Evolutionary conservation across 2,113 vertebrate species (phyloP), one percentile per base, ranked within the genome.

Genomic region (Chionodraco myersi): DNA sequence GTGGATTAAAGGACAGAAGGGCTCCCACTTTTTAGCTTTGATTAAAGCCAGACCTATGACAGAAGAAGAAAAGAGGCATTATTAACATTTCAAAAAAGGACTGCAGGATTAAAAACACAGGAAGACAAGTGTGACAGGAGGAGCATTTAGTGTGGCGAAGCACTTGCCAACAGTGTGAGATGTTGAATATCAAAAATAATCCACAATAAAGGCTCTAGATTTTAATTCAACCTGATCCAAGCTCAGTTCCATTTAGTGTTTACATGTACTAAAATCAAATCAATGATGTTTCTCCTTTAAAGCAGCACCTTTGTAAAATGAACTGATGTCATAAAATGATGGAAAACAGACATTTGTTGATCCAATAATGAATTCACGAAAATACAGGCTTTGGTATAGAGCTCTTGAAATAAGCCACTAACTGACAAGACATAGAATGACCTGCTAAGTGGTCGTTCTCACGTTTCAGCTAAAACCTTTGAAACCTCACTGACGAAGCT

Each of bases 31-130:
- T 21, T 21, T 52, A 86, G 75, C 78, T 82, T 75, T 45, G 61
- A 72, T 63, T 75, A 80, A 87, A 69, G 47, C 49, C 51, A 72
- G 53, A 65, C 18, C 59, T 53, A 5, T 26, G 56, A 82, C 69
- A 58, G 68, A 11, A 61, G 12, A 73, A 84, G 36, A 65, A 77
- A 23, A 41, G 56, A 63, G 23, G 56, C 1, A 41, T 75, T 75
- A 76, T 86, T 73, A 30, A 45, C 4, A 65, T 82, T 82, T 82
- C 26, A 60, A 76, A 83, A 68, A 14, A 53, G 62, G 57, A 51
- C 58, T 2, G n/a, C 30, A 14, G 67, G 52, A 75, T 66, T 45
- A 72, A 41, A 44, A 70, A 53, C 51, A 74, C 3, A 56, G 66
- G 26, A 18, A 1, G 36, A 52, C 47, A 65, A 51, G 78, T 53